Evolutionary conservation across 2,113 vertebrate species (phyloP).

Genomic region (Meriones unguiculatus): DNA sequence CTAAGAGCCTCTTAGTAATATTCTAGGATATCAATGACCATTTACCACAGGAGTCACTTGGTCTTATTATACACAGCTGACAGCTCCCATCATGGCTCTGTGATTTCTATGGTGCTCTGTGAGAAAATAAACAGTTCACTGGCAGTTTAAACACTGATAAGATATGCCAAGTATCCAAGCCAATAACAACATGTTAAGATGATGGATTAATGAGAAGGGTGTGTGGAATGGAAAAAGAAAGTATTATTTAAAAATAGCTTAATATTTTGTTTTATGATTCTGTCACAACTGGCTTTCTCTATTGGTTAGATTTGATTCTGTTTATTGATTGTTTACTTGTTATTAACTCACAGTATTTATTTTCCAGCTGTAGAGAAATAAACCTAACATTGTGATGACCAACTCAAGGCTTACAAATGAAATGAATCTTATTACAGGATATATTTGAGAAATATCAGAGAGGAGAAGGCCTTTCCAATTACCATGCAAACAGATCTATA

Average conservation of each 20-base stretch:
- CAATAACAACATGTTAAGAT: background rate
- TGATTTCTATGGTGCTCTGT: background rate
- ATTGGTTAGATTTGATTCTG: constrained; percentile 43
- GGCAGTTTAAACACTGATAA: constrained; percentile 25
- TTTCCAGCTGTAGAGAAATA: constrained; percentile 9
- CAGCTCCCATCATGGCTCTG: background rate
- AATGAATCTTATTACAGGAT: background rate
- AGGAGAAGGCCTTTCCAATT: constrained; percentile 10
- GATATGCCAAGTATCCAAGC: constrained; percentile 18
- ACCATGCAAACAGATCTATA: background rate
- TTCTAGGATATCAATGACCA: constrained; percentile 4
- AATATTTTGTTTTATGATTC: constrained; percentile 44
- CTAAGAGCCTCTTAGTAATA: background rate
- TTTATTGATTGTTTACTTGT: constrained; percentile 60
- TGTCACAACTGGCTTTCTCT: background rate
- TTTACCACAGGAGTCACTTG: background rate
- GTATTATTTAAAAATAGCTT: constrained; percentile 10
- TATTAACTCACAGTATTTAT: background rate
- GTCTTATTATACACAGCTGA: constrained; percentile 3
- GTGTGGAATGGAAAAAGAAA: constrained; percentile 4
- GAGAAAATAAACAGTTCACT: background rate
- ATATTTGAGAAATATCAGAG: constrained; percentile 7
- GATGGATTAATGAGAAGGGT: background rate
- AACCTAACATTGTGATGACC: background rate
- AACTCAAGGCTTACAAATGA: background rate